Evolutionary conservation across 2,797 vertebrate genomes (phyloP).

Genomic region (Microhierax caerulescens): DNA sequence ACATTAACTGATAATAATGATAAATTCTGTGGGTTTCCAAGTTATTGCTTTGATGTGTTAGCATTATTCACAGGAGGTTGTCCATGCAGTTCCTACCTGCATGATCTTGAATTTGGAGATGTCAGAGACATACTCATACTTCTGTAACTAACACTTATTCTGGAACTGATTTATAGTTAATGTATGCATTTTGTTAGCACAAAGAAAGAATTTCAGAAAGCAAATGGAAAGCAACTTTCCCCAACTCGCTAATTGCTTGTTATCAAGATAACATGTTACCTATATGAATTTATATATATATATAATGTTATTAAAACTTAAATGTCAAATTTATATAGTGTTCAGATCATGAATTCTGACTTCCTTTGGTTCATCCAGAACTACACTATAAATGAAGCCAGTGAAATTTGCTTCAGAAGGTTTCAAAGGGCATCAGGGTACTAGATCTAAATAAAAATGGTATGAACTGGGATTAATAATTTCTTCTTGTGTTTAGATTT

Average conservation of each 20-base stretch:
- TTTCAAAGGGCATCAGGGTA: not conserved
- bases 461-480: not conserved
- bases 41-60: not conserved
- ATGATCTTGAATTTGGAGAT: not conserved
- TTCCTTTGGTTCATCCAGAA: not conserved
- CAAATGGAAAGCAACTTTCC: not conserved
- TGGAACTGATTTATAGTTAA: not conserved
- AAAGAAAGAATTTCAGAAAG: not conserved
- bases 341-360: not conserved
- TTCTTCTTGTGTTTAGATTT: not conserved
- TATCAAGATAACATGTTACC: not conserved
- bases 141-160: not conserved
- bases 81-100: not conserved
- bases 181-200: not conserved
- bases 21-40: not conserved
- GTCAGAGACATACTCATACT: not conserved
- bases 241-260: not conserved
- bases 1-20: not conserved
- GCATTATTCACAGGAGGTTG: not conserved
- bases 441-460: not conserved
- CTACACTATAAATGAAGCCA: not conserved
- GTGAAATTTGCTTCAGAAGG: not conserved
- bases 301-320: not conserved
- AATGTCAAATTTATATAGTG: not conserved
- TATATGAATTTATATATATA: not conserved